phyloP scores from a whole-genome alignment of 1,140 invertebrate genomes.

The Trypoxylus dichotomus region DNA sequence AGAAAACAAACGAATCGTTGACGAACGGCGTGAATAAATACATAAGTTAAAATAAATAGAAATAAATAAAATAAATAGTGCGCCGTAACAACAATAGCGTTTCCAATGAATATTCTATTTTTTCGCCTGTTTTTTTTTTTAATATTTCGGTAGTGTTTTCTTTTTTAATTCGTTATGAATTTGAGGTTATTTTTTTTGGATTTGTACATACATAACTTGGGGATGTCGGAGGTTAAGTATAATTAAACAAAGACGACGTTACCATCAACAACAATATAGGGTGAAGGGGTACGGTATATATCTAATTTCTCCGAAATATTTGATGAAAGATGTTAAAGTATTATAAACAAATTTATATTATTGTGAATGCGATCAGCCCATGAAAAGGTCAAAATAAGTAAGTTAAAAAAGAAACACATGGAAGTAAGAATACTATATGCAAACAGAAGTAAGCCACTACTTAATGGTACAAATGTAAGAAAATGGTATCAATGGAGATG shows the following conservation, averaged over 20 bases:
- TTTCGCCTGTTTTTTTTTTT: neutral
- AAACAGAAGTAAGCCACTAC: too few relatives aligned
- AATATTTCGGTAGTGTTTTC: neutral
- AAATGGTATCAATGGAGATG: too few relatives aligned
- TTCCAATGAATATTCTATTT: neutral
- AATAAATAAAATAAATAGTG: neutral
- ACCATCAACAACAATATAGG: neutral
- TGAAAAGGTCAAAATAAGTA: too few relatives aligned
- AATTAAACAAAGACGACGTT: neutral
- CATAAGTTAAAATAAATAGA: neutral
- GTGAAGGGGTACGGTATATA: neutral
- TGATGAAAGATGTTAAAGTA: neutral
- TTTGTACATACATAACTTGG: neutral
- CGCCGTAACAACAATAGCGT: neutral
- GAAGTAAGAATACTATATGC: too few relatives aligned
- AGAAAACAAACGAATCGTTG: neutral
- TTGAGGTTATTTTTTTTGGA: neutral
- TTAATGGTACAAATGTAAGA: too few relatives aligned
- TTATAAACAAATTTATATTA: neutral
- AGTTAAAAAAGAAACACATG: too few relatives aligned
- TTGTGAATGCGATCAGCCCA: too few relatives aligned
- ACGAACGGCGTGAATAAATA: conserved; percentile 17
- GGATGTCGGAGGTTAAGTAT: neutral
- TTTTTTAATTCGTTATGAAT: neutral
- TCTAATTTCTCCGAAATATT: neutral